phyloP scores from a whole-genome alignment of 2,888 invertebrate genomes.

The Zaprionus lineosus region DNA sequence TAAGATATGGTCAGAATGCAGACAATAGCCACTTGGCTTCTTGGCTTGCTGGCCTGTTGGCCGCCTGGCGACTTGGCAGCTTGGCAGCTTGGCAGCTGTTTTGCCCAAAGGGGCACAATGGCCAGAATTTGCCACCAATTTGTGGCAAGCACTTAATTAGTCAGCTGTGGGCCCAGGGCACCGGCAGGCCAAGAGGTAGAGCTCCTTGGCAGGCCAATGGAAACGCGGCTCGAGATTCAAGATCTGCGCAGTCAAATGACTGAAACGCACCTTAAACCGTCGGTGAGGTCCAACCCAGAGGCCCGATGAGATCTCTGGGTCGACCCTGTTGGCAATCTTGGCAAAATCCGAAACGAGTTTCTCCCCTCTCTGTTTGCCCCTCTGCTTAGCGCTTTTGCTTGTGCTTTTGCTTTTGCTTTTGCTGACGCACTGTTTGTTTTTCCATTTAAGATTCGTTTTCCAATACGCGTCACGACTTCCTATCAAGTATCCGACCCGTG shows the following conservation, averaged over 20 bases:
- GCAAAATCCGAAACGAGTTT: slow-evolving; percentile 57
- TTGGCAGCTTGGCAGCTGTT: slow-evolving; percentile 16
- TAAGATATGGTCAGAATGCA: slow-evolving; percentile 42
- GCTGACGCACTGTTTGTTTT: slow-evolving; percentile 60
- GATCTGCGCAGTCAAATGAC: no score
- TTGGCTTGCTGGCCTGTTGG: no score
- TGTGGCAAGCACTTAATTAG: slow-evolving; percentile 51
- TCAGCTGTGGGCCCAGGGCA: slow-evolving; percentile 30
- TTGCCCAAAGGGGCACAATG: slow-evolving; percentile 23
- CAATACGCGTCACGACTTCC: slow-evolving; percentile 62
- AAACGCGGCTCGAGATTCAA: no score
- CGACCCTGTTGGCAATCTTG: slow-evolving; percentile 29
- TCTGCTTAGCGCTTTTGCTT: slow-evolving; percentile 41
- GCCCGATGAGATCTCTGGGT: slow-evolving; percentile 9
- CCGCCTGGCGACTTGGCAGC: no score
- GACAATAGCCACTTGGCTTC: slow-evolving; percentile 36
- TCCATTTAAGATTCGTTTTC: slow-evolving; percentile 55
- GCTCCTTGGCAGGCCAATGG: no score
- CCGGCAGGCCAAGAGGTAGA: no score
- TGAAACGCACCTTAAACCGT: slow-evolving; percentile 44
- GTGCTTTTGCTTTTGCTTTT: no score
- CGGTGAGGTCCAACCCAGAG: no score
- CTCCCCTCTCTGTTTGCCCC: slow-evolving; percentile 11
- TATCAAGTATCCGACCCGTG: slow-evolving; percentile 53
- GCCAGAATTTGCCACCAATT: slow-evolving; percentile 39